Evolutionary conservation across 2,797 vertebrate genomes (phyloP).

Genomic region (Acanthopagrus latus): DNA sequence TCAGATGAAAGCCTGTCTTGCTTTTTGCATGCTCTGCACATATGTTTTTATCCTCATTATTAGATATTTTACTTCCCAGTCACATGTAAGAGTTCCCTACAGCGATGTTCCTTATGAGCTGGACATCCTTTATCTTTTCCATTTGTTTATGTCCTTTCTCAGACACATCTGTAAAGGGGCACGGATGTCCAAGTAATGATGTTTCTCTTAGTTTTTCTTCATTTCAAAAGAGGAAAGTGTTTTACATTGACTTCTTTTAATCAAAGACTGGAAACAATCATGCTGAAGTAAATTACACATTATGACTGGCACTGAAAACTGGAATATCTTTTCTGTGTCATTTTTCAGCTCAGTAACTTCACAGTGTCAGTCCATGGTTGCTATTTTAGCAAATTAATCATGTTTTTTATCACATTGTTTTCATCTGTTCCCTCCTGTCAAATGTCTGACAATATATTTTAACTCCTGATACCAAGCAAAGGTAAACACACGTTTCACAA

Average conservation of each 20-base stretch:
- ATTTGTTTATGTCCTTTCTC: not conserved
- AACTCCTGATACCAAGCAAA: not conserved
- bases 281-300: not conserved
- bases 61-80: not conserved
- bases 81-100: not conserved
- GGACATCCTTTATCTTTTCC: not conserved
- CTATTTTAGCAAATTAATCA: not conserved
- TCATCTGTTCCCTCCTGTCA: not conserved
- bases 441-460: not conserved
- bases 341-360: not conserved
- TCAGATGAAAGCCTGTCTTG: not conserved
- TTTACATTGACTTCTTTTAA: not conserved
- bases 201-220: not conserved
- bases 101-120: not conserved
- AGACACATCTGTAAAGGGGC: not conserved
- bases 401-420: conserved; percentile 1
- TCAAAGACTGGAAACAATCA: not conserved
- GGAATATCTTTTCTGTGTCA: no score
- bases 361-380: not conserved
- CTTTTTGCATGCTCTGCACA: not conserved
- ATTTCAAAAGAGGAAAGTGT: not conserved
- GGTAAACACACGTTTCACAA: not conserved
- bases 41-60: not conserved
- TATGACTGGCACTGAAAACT: no score
- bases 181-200: not conserved